Evolutionary conservation across 2,797 vertebrate genomes (phyloP).

Genomic region (Prionace glauca): DNA sequence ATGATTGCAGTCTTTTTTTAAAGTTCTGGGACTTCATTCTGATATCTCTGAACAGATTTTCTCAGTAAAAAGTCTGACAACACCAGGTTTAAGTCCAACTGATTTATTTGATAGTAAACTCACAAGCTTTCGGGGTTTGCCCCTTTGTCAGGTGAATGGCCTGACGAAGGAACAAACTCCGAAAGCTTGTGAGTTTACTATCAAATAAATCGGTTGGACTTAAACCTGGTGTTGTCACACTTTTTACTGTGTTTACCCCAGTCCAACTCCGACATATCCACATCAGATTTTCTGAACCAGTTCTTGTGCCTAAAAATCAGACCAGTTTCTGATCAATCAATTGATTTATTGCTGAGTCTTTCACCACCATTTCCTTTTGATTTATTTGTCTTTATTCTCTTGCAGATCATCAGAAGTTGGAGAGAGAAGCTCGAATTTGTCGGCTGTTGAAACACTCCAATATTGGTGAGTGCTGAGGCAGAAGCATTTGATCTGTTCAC

Average conservation of each 20-base stretch:
- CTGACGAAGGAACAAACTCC: too few species aligned
- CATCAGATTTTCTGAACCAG: neutral
- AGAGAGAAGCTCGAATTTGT: constrained; percentile 91
- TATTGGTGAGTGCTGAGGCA: constrained; percentile 70
- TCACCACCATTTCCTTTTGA: too few species aligned
- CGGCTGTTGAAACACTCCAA: constrained; percentile 90
- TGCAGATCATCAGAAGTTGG: constrained; percentile 93
- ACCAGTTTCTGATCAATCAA: neutral
- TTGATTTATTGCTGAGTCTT: neutral
- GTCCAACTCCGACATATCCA: too few species aligned
- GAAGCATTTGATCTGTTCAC: neutral
- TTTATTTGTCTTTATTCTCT: constrained; percentile 41
- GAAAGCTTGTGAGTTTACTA: too few species aligned
- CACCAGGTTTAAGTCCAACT: too few species aligned
- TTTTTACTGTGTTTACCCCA: too few species aligned
- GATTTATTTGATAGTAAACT: too few species aligned
- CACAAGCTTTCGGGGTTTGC: too few species aligned
- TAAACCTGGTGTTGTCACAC: too few species aligned
- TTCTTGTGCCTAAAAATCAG: neutral
- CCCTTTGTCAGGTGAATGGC: too few species aligned
- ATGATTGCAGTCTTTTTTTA: neutral
- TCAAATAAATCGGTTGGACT: too few species aligned
- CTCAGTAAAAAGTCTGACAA: too few species aligned
- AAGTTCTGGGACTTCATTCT: neutral
- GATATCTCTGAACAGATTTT: neutral